Base-by-base conservation (phyloP, 2,888 invertebrate genomes). In the Leptopilina myrica region DNA sequence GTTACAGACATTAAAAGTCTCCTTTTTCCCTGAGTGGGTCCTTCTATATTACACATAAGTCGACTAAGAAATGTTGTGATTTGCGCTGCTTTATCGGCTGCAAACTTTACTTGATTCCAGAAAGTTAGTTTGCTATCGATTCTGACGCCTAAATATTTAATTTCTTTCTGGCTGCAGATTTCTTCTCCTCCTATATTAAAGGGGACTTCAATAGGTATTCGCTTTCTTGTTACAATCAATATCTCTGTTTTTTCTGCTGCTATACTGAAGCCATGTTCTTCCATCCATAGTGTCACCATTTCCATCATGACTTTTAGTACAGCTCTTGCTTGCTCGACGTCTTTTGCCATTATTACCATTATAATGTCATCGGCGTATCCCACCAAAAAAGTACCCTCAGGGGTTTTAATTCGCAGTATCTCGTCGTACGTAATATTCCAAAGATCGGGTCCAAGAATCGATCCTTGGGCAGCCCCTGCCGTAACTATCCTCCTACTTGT, bases 1-100 rank as follows among this genome's bases (percentile, higher is more conserved):
- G 67, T 67, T 40, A 78, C 77, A 66, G 73, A 11, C 79, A 81
- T 77, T 6, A 82, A 26, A 0, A 79, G 43, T 77, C 79, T 53
- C 14, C 79, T 67, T 77, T 78, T 56, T n/a, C 2, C 12, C n/a
- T 56, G 56, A 12, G 56, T n/a, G 3, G 56, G 56, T 1, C n/a
- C 56, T 14, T 12, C n/a, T 12, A 14, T 56, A 4, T 56, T 56
- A 1, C 56, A 12, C 56, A 56, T 56, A 2, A 56, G 56, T 14
- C 56, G 8, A n/a, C 56, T 56, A 12, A 56, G 56, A n/a, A 5
- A 5, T 5, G 56, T n/a, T 12, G 56, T 56, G 0, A 56, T n/a
- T 56, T 56, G 12, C 12, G 56, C 1, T 12, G 56, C 56, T 14
- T 56, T 56, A 56, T 56, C 56, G 2, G 56, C 8, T 56, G 56